Base-by-base conservation (phyloP, 2,113 vertebrate genomes). In the Oxyruncus cristatus region DNA sequence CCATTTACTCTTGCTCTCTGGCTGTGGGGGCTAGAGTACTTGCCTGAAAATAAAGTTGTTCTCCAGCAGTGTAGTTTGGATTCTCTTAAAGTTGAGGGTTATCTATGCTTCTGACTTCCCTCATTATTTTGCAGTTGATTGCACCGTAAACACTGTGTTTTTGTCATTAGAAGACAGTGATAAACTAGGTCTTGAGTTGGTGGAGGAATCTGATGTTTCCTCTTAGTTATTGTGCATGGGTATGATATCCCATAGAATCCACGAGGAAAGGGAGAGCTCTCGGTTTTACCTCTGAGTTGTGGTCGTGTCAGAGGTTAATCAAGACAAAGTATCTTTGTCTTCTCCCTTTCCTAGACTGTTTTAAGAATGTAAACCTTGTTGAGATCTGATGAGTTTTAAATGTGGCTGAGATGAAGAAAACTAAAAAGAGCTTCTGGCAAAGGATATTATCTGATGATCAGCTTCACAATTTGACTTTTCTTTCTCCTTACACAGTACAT, bases 281-380 rank as follows among this genome's bases (percentile, higher is more conserved):
- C 44, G 8, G 3, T 83, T 94, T 86, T 62, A 37, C 22, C 1
- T 0, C 11, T 74, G 46, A 32, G n/a, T 56, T 92, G 20, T 44
- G 74, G 9, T n/a, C 1, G 0, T 14, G 18, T 67, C 46, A 49
- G 14, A 68, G 13, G 12, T 66, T 66, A 52, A 79, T 72, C 33
- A 65, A 47, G 41, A 56, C 85, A 49, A 89, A 30, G 84, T 91
- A 35, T 68, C 71, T 59, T 84, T 91, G 79, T 39, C 49, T 90
- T 82, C 17, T 84, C n/a, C 58, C 18, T 90, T 76, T 84, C 75
- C 52, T 56, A 49, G 63, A 28, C 83, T 41, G 74, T 71, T 61
- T 94, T 72, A 94, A 49, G 16, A 44, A 39, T 2, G 0, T 28
- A 67, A 67, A 5, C 6, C 11, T 46, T 68, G 11, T 42, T 83